Evolutionary conservation across 1,140 invertebrate species (phyloP).

Genomic region (Nasonia longicornis): DNA sequence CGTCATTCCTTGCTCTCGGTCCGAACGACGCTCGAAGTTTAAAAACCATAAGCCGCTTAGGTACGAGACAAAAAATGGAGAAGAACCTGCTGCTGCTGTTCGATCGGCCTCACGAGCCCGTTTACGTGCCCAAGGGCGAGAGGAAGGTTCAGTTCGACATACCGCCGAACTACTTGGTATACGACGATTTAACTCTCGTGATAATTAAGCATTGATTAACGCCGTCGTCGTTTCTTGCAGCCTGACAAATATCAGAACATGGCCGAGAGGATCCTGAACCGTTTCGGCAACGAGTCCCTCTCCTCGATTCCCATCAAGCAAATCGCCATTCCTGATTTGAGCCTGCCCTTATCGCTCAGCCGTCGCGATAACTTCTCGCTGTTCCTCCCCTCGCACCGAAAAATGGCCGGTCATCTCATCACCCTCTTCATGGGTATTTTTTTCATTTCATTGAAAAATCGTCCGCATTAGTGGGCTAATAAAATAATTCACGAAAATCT

Average conservation of each 20-base stretch:
- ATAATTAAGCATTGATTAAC: not conserved
- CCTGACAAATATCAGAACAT: conserved; percentile 75
- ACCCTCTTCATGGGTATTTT: conserved; percentile 77
- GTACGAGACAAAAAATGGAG: conserved; percentile 21
- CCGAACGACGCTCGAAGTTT: conserved; percentile 3
- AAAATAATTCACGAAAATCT: not conserved
- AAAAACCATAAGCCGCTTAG: not conserved
- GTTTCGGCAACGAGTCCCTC: conserved; percentile 72
- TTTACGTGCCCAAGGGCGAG: conserved; percentile 70
- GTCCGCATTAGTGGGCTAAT: not conserved
- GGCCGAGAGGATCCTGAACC: conserved; percentile 68
- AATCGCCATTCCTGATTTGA: conserved; percentile 78
- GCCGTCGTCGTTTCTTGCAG: conserved; percentile 56
- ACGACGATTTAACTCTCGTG: too few relatives aligned
- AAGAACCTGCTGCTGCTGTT: conserved; percentile 73
- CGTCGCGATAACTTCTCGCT: conserved; percentile 80
- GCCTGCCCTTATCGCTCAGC: conserved; percentile 74
- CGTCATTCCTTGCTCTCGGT: conserved; percentile 1
- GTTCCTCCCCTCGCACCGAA: conserved; percentile 80
- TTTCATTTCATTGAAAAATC: too few relatives aligned
- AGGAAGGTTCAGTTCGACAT: conserved; percentile 68
- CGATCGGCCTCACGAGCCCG: conserved; percentile 81
- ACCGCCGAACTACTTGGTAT: conserved; percentile 71
- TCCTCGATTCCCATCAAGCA: conserved; percentile 73
- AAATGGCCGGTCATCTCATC: conserved; percentile 77